phyloP scores from a whole-genome alignment of 2,113 vertebrate genomes.

The Microcebus murinus region DNA sequence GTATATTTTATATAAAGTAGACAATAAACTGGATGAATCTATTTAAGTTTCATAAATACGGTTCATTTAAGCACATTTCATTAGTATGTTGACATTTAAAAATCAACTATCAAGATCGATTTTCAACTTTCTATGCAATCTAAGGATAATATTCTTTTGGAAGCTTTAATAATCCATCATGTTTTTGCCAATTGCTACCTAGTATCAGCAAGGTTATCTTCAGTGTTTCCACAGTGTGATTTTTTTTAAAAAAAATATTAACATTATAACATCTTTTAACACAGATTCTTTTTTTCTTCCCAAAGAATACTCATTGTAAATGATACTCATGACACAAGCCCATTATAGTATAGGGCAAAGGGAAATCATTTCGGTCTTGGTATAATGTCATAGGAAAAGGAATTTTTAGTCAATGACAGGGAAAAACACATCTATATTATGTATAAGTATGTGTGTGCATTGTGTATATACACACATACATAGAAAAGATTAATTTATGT shows the following conservation, averaged over 20 bases:
- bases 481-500: background rate
- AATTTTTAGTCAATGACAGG: background rate
- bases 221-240: background rate
- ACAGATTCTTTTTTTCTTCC: background rate
- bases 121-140: background rate
- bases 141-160: background rate
- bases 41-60: constrained; percentile 14
- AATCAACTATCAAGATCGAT: background rate
- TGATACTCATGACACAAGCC: background rate
- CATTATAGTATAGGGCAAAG: background rate
- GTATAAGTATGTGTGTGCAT: background rate
- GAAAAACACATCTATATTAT: background rate
- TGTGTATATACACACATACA: background rate
- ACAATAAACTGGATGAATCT: background rate
- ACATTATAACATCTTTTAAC: constrained; percentile 3
- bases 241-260: background rate
- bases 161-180: background rate
- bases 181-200: background rate
- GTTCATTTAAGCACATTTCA: constrained; percentile 8
- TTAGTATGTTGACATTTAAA: background rate
- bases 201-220: background rate
- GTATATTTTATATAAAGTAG: background rate
- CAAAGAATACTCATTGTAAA: background rate
- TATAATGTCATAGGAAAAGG: background rate
- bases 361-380: background rate